These are phyloP conservation scores for Genyomyrus donnyi DNA, from an alignment of 2,113 vertebrate genomes.

Conservation along the genomic window DNA sequence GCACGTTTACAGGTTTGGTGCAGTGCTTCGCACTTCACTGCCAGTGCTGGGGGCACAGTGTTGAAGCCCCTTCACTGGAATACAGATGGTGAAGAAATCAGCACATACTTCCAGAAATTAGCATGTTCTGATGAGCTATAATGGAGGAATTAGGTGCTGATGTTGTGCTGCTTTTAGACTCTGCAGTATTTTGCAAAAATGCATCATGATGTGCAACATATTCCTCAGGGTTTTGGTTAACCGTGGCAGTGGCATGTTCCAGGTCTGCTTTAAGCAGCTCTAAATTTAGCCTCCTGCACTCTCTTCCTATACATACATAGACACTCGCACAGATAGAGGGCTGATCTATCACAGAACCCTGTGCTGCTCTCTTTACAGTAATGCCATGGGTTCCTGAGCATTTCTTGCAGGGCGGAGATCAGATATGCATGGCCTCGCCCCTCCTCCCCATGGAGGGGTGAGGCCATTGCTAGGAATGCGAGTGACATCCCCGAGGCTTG, in stretches of 20 bases:
- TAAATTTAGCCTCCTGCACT: constrained; percentile 6
- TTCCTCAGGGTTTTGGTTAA: background rate
- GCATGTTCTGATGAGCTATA: background rate
- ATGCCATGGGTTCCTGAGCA: background rate
- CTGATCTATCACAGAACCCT: background rate
- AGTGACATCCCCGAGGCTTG: background rate
- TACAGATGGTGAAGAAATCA: background rate
- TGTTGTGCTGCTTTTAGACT: background rate
- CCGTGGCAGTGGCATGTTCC: background rate
- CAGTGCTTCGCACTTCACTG: background rate
- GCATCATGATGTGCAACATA: background rate
- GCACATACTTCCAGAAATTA: background rate
- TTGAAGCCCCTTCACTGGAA: background rate
- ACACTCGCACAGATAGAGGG: background rate
- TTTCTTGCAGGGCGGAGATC: background rate
- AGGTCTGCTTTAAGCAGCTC: background rate
- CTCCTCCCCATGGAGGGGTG: background rate
- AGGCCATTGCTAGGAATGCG: background rate
- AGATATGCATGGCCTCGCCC: background rate
- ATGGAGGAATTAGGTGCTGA: background rate
- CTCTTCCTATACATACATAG: background rate
- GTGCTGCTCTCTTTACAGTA: background rate
- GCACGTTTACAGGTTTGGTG: background rate
- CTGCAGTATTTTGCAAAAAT: background rate
- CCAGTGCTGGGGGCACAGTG: background rate